These are phyloP conservation scores for Eilema caniola DNA, from an alignment of 2,888 invertebrate species.

Conservation along the genomic window DNA sequence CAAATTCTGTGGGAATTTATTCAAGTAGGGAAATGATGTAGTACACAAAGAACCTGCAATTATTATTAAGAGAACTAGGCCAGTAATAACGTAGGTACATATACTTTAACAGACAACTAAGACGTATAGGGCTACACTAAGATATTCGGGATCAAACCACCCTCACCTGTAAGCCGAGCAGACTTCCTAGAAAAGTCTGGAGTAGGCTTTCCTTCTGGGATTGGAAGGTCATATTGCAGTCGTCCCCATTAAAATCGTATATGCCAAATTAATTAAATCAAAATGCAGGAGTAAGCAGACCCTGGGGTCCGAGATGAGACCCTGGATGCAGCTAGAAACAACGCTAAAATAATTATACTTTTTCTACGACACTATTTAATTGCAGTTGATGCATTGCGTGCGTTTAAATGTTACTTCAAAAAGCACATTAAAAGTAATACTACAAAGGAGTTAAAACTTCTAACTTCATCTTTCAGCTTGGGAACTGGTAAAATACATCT, in stretches of 20 bases:
- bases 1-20: background rate
- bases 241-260: too few relatives aligned
- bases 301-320: too few relatives aligned
- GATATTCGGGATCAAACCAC: too few relatives aligned
- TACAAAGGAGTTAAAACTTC: background rate
- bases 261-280: too few relatives aligned
- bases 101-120: background rate
- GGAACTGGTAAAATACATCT: background rate
- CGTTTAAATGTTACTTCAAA: background rate
- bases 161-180: background rate
- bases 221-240: too few relatives aligned
- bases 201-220: too few relatives aligned
- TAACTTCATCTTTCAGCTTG: background rate
- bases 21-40: background rate
- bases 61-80: background rate
- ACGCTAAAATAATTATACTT: too few relatives aligned
- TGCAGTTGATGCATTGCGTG: too few relatives aligned
- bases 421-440: background rate
- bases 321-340: too few relatives aligned
- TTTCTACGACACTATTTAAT: too few relatives aligned
- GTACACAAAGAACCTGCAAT: background rate
- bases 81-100: background rate
- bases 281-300: too few relatives aligned
- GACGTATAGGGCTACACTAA: background rate
- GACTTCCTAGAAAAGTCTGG: too few relatives aligned